Evolutionary conservation across 2,113 vertebrate species (phyloP), one percentile per base, ranked within the genome.

Genomic region (Cyprinodon brontotheroides): DNA sequence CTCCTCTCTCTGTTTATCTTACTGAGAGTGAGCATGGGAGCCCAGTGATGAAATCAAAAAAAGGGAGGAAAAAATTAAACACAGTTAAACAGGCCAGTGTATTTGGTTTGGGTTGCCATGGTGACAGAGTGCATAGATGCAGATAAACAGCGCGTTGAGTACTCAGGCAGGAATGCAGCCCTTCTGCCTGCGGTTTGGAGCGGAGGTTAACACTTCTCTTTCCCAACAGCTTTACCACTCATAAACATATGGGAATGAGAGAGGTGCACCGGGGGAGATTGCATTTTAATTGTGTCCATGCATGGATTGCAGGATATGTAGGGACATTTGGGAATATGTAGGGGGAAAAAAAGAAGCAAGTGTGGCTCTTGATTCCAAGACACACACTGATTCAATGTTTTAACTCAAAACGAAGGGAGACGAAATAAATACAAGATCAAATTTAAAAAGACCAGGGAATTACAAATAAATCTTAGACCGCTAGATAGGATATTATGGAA

Each of bases 111-210:
- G 70, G 92, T 94, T 93, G 89, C 90, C 86, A 83, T 91, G 89
- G 92, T 72, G 85, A 94, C 90, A 71, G 80, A 89, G 87, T 90
- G 83, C 82, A 85, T 80, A 84, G 91, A 93, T 91, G 91, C 91
- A 90, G 92, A 93, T 92, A 93, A 94, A 93, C 91, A 92, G 79
- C 86, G 87, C 90, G 87, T 87, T 87, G 92, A 91, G 92, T 92
- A 90, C 83, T 89, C 72, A 11, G 84, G 80, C 87, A 93, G 92
- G 92, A 94, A 94, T 93, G 93, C 86, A 87, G 86, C 78, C 86
- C 89, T 89, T 91, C 88, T 92, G 90, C 88, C 88, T 92, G 92
- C 41, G 93, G 91, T 93, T 92, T 92, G 86, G 90, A 90, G 89
- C 83, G 79, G 86, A 93, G 91, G 89, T 91, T 90, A 92, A 90